These are phyloP conservation scores for Melanostoma scalare DNA, from an alignment of 2,888 invertebrate genomes.

Conservation along the genomic window DNA sequence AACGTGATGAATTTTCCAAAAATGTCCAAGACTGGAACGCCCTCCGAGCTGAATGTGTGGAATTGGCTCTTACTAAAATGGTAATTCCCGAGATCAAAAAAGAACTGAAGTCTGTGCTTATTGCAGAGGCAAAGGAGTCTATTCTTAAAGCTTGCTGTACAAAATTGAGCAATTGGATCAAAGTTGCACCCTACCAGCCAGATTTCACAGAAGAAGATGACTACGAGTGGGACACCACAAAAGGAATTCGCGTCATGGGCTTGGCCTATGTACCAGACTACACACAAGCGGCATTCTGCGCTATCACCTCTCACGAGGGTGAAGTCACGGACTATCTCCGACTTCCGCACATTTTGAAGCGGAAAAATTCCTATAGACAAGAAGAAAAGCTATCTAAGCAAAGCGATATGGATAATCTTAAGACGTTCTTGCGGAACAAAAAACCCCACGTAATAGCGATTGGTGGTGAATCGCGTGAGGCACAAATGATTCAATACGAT, in stretches of 20 bases:
- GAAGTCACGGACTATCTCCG: constrained; percentile 96
- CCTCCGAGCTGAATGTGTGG: constrained; percentile 92
- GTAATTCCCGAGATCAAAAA: constrained; percentile 94
- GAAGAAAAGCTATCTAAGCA: constrained; percentile 87
- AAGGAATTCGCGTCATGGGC: constrained; percentile 92
- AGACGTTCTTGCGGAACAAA: constrained; percentile 92
- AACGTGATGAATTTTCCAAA: constrained; percentile 95
- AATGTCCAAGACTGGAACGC: constrained; percentile 98
- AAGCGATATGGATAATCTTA: constrained; percentile 86
- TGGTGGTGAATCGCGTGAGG: constrained; percentile 95
- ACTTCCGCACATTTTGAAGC: constrained; percentile 92
- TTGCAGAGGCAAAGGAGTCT: constrained; percentile 93
- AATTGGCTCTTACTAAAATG: constrained; percentile 92
- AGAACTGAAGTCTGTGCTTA: constrained; percentile 90
- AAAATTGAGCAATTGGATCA: constrained; percentile 95
- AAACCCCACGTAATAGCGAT: constrained; percentile 97
- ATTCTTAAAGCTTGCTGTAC: constrained; percentile 92
- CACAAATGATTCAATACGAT: constrained; percentile 90
- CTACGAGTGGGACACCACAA: constrained; percentile 92
- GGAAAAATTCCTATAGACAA: constrained; percentile 88
- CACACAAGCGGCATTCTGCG: constrained; percentile 93
- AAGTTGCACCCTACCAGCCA: constrained; percentile 89
- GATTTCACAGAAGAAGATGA: constrained; percentile 89
- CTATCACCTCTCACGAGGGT: constrained; percentile 93
- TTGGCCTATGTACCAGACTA: constrained; percentile 94